A percentile compares a stretch with the other conserved stretches of the same genome.
Conservation (phyloP, 1,140 invertebrate genomes). For the Hormaphis cornu region DNA sequence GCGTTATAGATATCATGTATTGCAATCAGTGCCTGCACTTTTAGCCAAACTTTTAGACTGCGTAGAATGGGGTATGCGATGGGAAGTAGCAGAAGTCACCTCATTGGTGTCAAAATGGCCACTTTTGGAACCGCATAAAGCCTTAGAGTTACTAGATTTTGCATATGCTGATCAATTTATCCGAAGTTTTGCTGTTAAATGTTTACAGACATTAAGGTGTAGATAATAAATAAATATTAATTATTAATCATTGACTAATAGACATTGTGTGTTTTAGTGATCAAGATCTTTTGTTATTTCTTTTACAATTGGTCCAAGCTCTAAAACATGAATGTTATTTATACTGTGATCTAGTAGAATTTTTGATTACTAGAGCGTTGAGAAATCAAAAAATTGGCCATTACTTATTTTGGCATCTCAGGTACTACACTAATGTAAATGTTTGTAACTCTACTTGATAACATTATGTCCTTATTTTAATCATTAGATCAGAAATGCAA, state of each 20-base stretch:
- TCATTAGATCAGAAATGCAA: conserved; percentile 71
- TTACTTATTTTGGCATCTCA: conserved; percentile 91
- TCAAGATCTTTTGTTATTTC: conserved; percentile 65
- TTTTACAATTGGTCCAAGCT: conserved; percentile 91
- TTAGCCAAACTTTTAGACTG: conserved; percentile 75
- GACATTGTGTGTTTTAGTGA: conserved; percentile 42
- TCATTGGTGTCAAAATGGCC: conserved; percentile 72
- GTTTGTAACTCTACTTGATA: background rate
- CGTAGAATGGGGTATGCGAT: conserved; percentile 77
- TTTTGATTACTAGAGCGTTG: conserved; percentile 77
- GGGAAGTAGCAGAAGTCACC: conserved; percentile 60
- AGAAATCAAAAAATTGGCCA: conserved; percentile 92
- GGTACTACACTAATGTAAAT: conserved; percentile 43
- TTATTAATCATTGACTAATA: too few species aligned
- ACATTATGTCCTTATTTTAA: background rate
- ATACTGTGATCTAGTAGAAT: conserved; percentile 79
- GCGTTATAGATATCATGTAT: conserved; percentile 62
- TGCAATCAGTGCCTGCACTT: conserved; percentile 56
- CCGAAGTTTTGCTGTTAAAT: conserved; percentile 81
- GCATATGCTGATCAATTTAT: conserved; percentile 86
- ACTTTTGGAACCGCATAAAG: conserved; percentile 64
- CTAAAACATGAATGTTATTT: conserved; percentile 93
- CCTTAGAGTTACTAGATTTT: conserved; percentile 90
- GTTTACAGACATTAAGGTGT: conserved; percentile 64
- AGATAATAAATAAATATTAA: background rate